These are phyloP conservation scores for Pagetopsis macropterus DNA, from an alignment of 2,797 vertebrate species.

Conservation along the genomic window DNA sequence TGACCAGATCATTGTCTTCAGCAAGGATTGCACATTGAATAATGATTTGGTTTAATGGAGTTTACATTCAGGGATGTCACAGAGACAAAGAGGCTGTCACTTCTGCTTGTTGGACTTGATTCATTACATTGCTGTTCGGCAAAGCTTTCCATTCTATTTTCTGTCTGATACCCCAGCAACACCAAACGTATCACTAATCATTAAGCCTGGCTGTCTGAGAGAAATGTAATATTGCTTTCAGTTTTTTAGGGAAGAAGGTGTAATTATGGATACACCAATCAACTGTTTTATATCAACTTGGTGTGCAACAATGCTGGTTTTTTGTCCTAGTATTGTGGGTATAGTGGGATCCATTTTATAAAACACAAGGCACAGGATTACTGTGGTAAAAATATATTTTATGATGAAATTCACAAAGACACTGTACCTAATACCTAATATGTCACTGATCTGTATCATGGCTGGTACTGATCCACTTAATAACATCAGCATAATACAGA, in stretches of 20 bases:
- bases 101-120: slow-evolving; percentile 14
- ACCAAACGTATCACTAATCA: not conserved
- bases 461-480: not conserved
- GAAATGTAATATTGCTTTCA: too few relatives aligned
- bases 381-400: not conserved
- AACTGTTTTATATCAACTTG: too few relatives aligned
- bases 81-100: slow-evolving; percentile 24
- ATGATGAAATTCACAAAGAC: not conserved
- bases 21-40: not conserved
- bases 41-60: slow-evolving; percentile 11
- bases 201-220: not conserved
- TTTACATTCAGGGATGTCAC: not conserved
- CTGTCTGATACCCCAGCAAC: slow-evolving; percentile 3
- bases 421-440: not conserved
- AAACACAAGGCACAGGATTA: too few relatives aligned
- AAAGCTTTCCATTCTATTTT: not conserved
- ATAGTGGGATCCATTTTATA: too few relatives aligned
- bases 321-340: too few relatives aligned
- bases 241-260: not conserved
- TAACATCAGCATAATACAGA: not conserved
- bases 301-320: too few relatives aligned
- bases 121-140: slow-evolving; percentile 13
- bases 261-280: not conserved
- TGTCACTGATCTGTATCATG: not conserved
- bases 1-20: slow-evolving; percentile 12